phyloP scores from a whole-genome alignment of 2,888 invertebrate genomes.

The Rhaphigaster nebulosa region DNA sequence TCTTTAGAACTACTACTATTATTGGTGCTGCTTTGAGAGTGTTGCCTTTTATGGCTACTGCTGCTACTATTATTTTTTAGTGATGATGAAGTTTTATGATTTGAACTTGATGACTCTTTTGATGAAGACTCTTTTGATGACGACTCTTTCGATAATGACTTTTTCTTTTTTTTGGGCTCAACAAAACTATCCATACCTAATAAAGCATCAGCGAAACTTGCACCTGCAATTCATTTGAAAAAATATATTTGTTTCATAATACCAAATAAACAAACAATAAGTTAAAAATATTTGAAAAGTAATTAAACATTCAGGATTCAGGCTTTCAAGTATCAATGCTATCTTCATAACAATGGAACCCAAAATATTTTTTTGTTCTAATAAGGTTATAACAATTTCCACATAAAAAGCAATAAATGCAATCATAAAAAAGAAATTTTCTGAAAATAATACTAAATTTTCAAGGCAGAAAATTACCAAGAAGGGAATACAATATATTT shows the following conservation, averaged over 20 bases:
- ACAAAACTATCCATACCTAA: slow-evolving; percentile 63
- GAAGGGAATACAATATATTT: not conserved
- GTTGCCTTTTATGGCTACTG: slow-evolving; percentile 8
- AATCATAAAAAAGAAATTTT: not conserved
- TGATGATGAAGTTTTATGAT: slow-evolving; percentile 30
- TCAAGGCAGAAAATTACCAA: not conserved
- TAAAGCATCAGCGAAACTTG: slow-evolving; percentile 66
- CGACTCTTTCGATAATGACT: slow-evolving; percentile 63
- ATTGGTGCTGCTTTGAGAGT: not conserved
- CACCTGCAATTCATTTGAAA: slow-evolving; percentile 61
- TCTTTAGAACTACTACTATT: slow-evolving; percentile 24
- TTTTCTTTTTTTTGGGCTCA: slow-evolving; percentile 65
- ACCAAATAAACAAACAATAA: not conserved
- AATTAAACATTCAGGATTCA: not conserved
- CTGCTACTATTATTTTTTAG: not conserved
- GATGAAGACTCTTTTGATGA: too few relatives aligned
- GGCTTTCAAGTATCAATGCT: not conserved
- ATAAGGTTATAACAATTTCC: not conserved
- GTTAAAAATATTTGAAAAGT: not conserved
- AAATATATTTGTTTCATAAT: not conserved
- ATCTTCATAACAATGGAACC: not conserved
- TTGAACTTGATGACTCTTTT: slow-evolving; percentile 53
- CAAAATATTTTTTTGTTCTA: not conserved
- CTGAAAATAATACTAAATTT: not conserved
- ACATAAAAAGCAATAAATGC: too few relatives aligned